A percentile compares a stretch with the other conserved stretches of the same genome.
phyloP scores from a whole-genome alignment of 1,140 invertebrate species.

The Mercenaria mercenaria region DNA sequence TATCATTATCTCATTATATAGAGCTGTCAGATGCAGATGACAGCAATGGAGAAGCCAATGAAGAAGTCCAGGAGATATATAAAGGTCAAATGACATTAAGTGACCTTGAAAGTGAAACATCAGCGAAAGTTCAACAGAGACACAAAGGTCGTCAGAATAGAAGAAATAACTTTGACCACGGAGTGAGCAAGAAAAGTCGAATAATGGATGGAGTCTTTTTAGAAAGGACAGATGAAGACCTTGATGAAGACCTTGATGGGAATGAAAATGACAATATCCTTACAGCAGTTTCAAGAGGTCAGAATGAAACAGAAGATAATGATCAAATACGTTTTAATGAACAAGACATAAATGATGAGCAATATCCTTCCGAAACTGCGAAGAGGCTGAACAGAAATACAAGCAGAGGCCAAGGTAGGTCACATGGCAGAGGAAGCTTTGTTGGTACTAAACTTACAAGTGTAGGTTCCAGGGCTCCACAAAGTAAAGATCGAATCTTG shows the following conservation, averaged over 20 bases:
- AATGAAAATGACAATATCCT: not conserved
- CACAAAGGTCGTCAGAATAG: not conserved
- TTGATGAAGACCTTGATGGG: not conserved
- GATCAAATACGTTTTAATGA: not conserved
- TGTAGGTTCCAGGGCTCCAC: too few species aligned
- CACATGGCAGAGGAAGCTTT: too few species aligned
- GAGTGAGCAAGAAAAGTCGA: not conserved
- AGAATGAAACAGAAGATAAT: not conserved
- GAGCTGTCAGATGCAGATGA: not conserved
- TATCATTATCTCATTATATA: not conserved
- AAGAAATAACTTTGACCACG: not conserved
- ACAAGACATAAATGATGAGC: not conserved
- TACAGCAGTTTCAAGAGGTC: not conserved
- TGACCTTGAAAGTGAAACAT: constrained; percentile 45
- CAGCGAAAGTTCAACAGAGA: not conserved
- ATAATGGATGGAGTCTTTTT: not conserved
- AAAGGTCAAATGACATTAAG: constrained; percentile 20
- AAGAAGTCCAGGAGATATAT: constrained; percentile 20
- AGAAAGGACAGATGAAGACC: not conserved
- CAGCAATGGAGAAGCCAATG: not conserved
- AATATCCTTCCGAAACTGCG: too few species aligned
- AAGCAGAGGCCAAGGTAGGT: too few species aligned
- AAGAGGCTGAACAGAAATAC: too few species aligned
- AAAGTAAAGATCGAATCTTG: too few species aligned
- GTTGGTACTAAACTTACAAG: too few species aligned